Evolutionary conservation across 2,888 invertebrate genomes (phyloP), one percentile per base, ranked within the genome.

Genomic region (Linyphia triangularis): DNA sequence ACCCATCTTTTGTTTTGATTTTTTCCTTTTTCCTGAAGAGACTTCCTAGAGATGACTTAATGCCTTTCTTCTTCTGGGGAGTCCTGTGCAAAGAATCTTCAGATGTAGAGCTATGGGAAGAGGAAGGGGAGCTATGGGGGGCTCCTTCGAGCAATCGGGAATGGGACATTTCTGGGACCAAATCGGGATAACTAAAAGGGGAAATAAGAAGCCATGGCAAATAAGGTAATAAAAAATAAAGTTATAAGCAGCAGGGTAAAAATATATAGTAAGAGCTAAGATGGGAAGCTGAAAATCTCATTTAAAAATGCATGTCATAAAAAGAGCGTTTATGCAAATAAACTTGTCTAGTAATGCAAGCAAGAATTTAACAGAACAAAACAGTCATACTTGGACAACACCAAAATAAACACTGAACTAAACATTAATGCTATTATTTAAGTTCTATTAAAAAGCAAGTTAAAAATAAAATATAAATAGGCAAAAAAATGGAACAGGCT

Each of bases 1-100:
- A 89, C 22, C 81, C 89, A 63, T 89, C 89, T 59, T 89, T 89
- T 16, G 57, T 57, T 65, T 89, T 89, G 9, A 81, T 75, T 51
- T 89, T 89, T n/a, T 89, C 89, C 30, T 89, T 89, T 40, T 85
- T 89, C 73, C 85, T 89, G 26, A 89, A 89, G 5, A 89, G 26
- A 22, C 99, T 65, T 30, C 89, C 99, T 85, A 99, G 94, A 73
- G 98, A 98, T 91, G 97, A 97, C 93, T 98, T 99, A 93, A 99
- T 96, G 90, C 99, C 98, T 92, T 98, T 96, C 93, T 98, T 98
- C 95, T 97, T 97, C 93, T 97, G 96, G 90, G 89, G 85, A 6
- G 89, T 92, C 91, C 93, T 93, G 90, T 95, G 95, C 92, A 98
- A 94, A 88, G 97, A 98, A 94, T 98, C 98, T 94, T 98, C 98